phyloP scores from a whole-genome alignment of 2,888 invertebrate genomes.

The Brachyptera putata region DNA sequence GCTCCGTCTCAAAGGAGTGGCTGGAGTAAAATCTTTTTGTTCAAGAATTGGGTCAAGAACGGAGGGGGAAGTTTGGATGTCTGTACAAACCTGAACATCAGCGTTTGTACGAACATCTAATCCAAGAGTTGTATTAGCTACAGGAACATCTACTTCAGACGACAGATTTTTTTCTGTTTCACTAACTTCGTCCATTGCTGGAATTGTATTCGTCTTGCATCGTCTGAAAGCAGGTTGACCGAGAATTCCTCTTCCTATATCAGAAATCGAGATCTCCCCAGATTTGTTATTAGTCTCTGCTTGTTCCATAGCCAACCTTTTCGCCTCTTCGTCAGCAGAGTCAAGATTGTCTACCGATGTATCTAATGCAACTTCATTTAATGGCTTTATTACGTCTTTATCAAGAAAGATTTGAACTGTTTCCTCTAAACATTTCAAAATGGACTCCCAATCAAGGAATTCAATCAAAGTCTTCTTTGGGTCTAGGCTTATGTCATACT shows the following conservation, averaged over 20 bases:
- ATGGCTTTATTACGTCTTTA: no score
- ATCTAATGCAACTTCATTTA: no score
- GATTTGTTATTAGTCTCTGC: background rate
- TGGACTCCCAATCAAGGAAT: slow-evolving; percentile 52
- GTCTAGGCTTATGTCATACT: slow-evolving; percentile 50
- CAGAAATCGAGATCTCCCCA: background rate
- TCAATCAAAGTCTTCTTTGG: slow-evolving; percentile 50
- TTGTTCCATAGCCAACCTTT: background rate
- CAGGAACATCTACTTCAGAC: no score
- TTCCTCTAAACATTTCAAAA: slow-evolving; percentile 46
- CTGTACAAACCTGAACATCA: no score
- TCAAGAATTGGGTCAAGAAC: background rate
- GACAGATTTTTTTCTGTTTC: no score
- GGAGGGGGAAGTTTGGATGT: background rate
- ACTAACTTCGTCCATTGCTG: no score
- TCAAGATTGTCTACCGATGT: background rate
- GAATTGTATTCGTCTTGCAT: no score
- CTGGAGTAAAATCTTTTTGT: background rate
- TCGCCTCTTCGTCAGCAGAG: background rate
- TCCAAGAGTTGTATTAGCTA: no score
- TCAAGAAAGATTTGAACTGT: slow-evolving; percentile 39
- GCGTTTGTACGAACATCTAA: no score
- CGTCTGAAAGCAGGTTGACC: background rate
- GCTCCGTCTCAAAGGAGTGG: background rate
- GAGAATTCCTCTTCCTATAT: background rate